Evolutionary conservation across 2,113 vertebrate species (phyloP).

Genomic region (Turnix velox): DNA sequence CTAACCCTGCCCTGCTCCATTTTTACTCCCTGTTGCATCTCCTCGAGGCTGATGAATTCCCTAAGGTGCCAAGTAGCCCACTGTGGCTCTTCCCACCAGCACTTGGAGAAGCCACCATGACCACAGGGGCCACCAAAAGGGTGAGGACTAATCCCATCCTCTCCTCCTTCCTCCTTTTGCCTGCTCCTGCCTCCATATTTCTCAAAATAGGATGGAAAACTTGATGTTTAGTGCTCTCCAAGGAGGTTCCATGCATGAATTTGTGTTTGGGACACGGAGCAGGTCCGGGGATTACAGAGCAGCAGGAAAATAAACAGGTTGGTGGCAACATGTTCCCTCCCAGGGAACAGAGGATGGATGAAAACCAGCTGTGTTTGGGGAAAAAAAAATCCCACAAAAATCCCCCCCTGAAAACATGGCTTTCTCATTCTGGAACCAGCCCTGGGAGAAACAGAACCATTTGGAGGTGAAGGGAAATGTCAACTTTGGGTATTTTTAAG

Average conservation of each 20-base stretch:
- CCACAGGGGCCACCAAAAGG: neutral
- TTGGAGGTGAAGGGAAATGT: neutral
- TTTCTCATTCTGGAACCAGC: neutral
- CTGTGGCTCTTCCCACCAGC: neutral
- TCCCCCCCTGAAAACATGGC: neutral
- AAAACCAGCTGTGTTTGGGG: neutral
- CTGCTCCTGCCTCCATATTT: neutral
- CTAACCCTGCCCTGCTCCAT: too few species aligned
- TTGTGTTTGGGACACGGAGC: neutral
- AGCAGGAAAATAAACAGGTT: neutral
- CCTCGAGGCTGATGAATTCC: neutral
- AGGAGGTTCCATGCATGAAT: neutral
- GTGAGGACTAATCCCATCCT: neutral
- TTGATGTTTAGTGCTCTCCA: neutral
- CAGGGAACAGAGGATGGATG: neutral
- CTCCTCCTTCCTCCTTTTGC: neutral
- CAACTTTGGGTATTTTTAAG: conserved; percentile 3
- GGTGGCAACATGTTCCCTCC: neutral
- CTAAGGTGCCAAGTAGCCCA: neutral
- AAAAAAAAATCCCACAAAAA: neutral
- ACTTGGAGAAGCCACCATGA: neutral
- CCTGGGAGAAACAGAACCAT: neutral
- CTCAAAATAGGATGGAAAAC: fast-evolving
- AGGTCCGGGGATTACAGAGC: neutral
- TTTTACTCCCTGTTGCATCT: neutral